Conservation (phyloP, 64 coral and sea anemone genomes). For the Porites australiensis region DNA sequence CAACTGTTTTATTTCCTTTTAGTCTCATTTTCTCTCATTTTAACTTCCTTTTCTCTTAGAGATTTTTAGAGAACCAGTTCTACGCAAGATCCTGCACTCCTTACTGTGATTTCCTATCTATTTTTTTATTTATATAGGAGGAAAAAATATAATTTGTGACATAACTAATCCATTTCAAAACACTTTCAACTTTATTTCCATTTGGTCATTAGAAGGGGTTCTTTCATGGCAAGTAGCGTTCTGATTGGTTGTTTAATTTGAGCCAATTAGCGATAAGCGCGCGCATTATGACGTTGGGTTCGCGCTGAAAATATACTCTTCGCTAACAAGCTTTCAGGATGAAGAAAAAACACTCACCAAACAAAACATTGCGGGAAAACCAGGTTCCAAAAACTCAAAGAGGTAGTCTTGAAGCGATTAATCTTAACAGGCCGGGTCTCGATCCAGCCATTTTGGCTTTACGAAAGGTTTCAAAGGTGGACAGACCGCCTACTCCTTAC, state of each 20-base stretch:
- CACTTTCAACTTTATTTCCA: too few relatives aligned
- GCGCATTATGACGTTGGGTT: conserved; percentile 48
- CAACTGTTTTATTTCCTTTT: too few relatives aligned
- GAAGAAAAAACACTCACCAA: conserved; percentile 29
- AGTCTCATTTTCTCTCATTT: too few relatives aligned
- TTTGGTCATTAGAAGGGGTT: neutral
- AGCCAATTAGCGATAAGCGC: conserved; percentile 35
- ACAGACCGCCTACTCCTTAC: neutral
- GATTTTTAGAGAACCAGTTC: too few relatives aligned
- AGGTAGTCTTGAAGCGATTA: neutral
- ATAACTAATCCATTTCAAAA: too few relatives aligned
- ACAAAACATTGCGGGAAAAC: conserved; percentile 5
- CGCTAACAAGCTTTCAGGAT: neutral
- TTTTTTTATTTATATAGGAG: too few relatives aligned
- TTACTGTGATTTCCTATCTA: too few relatives aligned
- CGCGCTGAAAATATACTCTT: neutral
- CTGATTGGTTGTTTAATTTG: conserved; percentile 29
- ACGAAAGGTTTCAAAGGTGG: conserved; percentile 36
- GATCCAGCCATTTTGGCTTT: conserved; percentile 23
- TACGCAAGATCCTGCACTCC: too few relatives aligned
- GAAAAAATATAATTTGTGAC: too few relatives aligned
- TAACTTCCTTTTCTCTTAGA: too few relatives aligned
- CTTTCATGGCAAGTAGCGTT: neutral
- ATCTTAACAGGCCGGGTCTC: neutral
- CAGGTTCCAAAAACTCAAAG: conserved; percentile 37